phyloP scores from a whole-genome alignment of 2,113 vertebrate species.

The Apaloderma vittatum region DNA sequence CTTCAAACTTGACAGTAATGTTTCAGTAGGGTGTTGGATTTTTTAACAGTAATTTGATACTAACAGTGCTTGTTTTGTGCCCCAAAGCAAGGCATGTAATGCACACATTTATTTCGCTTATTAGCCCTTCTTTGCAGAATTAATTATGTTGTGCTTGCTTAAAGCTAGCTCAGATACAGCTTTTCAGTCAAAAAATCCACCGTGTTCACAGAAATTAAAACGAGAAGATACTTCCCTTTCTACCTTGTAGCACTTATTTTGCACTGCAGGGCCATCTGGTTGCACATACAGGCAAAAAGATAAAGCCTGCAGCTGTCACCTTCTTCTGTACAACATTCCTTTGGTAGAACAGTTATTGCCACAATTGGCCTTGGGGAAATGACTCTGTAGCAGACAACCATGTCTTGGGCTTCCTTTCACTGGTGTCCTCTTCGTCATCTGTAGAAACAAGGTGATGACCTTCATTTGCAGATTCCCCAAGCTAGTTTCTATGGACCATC shows the following conservation, averaged over 20 bases:
- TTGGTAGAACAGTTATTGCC: neutral
- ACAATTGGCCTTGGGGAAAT: neutral
- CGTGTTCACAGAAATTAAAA: neutral
- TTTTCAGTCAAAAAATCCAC: neutral
- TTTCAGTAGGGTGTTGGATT: neutral
- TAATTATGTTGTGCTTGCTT: neutral
- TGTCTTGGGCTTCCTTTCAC: neutral
- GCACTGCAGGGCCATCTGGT: neutral
- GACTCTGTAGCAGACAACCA: neutral
- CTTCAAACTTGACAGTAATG: neutral
- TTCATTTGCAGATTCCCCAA: neutral
- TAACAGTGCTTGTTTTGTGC: neutral
- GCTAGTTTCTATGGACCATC: neutral
- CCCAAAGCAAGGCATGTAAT: neutral
- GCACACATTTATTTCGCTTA: neutral
- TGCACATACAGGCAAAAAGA: rapidly evolving
- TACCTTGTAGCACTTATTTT: neutral
- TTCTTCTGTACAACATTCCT: neutral
- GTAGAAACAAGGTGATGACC: neutral
- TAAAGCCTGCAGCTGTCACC: rapidly evolving
- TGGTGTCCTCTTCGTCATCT: too few relatives aligned
- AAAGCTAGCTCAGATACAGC: neutral
- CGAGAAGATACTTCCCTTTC: neutral
- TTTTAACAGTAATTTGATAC: neutral
- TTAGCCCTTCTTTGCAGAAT: neutral